phyloP scores from a whole-genome alignment of 1,140 invertebrate species.

The Aphis gossypii region DNA sequence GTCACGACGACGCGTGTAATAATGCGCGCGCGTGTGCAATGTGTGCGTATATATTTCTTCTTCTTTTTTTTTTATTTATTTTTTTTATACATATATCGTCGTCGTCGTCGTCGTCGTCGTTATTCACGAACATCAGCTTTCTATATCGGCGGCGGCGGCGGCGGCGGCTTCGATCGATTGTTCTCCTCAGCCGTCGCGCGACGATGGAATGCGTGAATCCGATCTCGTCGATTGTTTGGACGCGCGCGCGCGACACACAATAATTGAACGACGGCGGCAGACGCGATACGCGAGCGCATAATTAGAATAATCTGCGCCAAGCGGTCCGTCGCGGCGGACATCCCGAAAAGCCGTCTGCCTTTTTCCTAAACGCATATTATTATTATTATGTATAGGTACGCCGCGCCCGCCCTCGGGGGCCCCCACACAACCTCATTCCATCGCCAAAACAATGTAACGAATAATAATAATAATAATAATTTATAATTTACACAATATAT shows the following conservation, averaged over 20 bases:
- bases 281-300: neutral
- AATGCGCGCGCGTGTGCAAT: neutral
- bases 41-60: neutral
- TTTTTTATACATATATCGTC: neutral
- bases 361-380: conserved; percentile 1
- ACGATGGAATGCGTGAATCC: conserved; percentile 50
- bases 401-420: neutral
- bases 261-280: conserved; percentile 48
- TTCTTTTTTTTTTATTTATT: neutral
- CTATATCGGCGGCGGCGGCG: conserved; percentile 29
- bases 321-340: neutral
- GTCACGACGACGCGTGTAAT: conserved; percentile 27
- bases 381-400: neutral
- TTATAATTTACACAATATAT: conserved; percentile 19
- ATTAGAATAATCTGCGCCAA: conserved; percentile 14
- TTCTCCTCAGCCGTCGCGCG: conserved; percentile 35
- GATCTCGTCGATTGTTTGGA: conserved; percentile 50
- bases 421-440: conserved; percentile 34
- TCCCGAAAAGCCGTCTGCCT: conserved; percentile 7
- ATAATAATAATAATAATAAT: conserved; percentile 18
- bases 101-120: neutral
- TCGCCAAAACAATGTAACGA: neutral
- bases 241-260: neutral
- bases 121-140: conserved; percentile 44
- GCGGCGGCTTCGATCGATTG: conserved; percentile 27